Evolutionary conservation across 2,797 vertebrate species (phyloP).

Genomic region (Sternarchorhynchus goeldii): DNA sequence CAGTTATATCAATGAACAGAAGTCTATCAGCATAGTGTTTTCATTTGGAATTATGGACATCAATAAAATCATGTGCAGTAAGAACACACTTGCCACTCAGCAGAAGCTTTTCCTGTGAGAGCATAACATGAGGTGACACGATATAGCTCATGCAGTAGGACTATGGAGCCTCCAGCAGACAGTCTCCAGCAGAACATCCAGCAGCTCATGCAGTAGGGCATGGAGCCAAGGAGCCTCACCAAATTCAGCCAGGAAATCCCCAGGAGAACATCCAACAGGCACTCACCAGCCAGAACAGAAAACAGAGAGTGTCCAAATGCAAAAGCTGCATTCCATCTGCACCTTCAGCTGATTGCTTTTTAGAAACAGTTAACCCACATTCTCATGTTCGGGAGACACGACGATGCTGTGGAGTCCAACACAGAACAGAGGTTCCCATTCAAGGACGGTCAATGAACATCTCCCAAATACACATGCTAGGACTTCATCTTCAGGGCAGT

Average conservation of each 20-base stretch:
- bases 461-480: constrained; percentile 60
- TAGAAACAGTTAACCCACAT: constrained; percentile 42
- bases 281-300: neutral
- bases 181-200: too few species aligned
- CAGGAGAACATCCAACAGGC: neutral
- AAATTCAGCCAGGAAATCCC: neutral
- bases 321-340: neutral
- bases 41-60: neutral
- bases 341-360: constrained; percentile 33
- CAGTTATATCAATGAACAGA: neutral
- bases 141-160: too few species aligned
- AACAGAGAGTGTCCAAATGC: constrained; percentile 3
- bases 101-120: neutral
- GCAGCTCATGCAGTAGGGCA: neutral
- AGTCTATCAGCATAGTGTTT: neutral
- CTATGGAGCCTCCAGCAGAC: too few species aligned
- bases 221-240: neutral
- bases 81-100: neutral
- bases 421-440: constrained; percentile 47
- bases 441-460: constrained; percentile 52
- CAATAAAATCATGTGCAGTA: neutral
- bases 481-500: constrained; percentile 40
- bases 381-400: constrained; percentile 41
- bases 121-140: neutral
- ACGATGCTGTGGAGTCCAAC: constrained; percentile 39